Evolutionary conservation across 2,888 invertebrate species (phyloP).

Genomic region (Plusia festucae): DNA sequence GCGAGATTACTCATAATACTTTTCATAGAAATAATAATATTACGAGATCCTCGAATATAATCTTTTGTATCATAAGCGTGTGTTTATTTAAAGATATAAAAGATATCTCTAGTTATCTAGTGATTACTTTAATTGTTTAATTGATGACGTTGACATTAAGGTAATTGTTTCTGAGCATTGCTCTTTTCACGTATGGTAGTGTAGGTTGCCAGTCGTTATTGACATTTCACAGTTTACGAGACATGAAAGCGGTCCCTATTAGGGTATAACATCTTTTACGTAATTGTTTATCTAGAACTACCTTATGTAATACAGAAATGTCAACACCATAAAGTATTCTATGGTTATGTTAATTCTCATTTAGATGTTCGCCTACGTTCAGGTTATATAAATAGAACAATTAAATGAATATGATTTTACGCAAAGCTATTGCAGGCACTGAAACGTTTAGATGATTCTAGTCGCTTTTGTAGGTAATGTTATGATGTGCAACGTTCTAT

Average conservation of each 20-base stretch:
- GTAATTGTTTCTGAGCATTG: neutral
- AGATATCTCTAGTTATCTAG: neutral
- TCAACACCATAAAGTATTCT: neutral
- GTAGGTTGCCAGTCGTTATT: neutral
- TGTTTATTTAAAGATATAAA: neutral
- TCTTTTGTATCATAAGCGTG: neutral
- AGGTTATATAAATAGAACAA: too few species aligned
- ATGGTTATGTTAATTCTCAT: neutral
- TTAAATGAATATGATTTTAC: too few species aligned
- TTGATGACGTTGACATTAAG: neutral
- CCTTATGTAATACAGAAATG: neutral
- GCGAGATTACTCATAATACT: too few species aligned
- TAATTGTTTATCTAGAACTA: neutral
- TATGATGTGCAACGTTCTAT: too few species aligned
- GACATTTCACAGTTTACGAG: neutral
- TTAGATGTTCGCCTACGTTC: too few species aligned
- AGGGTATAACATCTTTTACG: neutral
- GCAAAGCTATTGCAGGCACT: too few species aligned
- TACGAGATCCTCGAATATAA: neutral
- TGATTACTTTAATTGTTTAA: constrained; percentile 3
- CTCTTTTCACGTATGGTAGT: neutral
- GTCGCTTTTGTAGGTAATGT: too few species aligned
- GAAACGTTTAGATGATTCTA: too few species aligned
- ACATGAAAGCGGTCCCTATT: neutral
- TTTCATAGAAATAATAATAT: neutral